Evolutionary conservation across 2,888 invertebrate genomes (phyloP).

Genomic region (Agonum fuliginosum): DNA sequence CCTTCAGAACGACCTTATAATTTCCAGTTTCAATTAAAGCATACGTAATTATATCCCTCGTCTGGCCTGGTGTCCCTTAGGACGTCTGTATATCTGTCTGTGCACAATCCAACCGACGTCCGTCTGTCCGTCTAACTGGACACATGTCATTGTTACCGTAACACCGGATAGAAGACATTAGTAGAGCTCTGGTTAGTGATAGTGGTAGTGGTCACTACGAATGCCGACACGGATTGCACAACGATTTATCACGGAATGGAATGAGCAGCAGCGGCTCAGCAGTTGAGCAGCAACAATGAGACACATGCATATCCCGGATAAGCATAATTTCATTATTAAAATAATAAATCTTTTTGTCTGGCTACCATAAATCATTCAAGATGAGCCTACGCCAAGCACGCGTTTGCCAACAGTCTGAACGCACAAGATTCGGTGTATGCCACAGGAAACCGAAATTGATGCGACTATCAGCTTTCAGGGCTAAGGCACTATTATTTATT

Average conservation of each 20-base stretch:
- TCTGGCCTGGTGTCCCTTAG: conserved; percentile 8
- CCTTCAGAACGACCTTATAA: no score
- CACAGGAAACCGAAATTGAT: no score
- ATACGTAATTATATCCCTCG: conserved; percentile 8
- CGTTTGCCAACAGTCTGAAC: conserved; percentile 26
- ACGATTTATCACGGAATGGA: conserved; percentile 51
- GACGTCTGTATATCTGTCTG: conserved; percentile 19
- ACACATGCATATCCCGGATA: conserved; percentile 61
- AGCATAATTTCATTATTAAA: conserved; percentile 61
- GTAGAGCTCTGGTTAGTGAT: not conserved
- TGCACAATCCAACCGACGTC: conserved; percentile 10
- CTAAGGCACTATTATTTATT: conserved; percentile 6
- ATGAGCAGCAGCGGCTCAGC: no score
- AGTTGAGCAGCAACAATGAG: conserved; percentile 40
- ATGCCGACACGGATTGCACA: conserved; percentile 48
- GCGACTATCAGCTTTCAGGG: no score
- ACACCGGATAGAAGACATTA: conserved; percentile 56
- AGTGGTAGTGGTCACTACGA: not conserved
- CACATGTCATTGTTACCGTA: conserved; percentile 59
- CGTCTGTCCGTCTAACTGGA: conserved; percentile 35
- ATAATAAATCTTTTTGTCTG: conserved; percentile 61
- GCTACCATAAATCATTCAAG: conserved; percentile 55
- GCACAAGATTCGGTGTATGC: no score
- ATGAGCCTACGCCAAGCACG: conserved; percentile 46
- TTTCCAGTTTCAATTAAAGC: conserved; percentile 19